A percentile compares a stretch with the other conserved stretches of the same genome.
phyloP scores from a whole-genome alignment of 2,888 invertebrate genomes.

The Patella depressa region DNA sequence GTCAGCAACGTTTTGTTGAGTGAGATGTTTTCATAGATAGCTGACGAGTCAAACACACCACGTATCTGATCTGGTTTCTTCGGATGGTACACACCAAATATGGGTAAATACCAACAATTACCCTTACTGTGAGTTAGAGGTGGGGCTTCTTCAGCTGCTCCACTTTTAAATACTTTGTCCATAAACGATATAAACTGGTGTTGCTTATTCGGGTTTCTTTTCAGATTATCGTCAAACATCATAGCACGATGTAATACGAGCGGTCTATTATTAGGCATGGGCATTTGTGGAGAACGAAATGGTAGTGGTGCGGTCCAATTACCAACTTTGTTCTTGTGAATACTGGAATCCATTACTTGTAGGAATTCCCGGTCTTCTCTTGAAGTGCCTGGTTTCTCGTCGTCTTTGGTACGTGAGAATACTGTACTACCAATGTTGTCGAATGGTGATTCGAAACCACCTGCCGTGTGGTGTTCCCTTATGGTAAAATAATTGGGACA shows the following conservation, averaged over 20 bases:
- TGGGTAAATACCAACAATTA: slow-evolving; percentile 37
- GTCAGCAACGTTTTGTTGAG: slow-evolving; percentile 29
- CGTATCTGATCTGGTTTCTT: slow-evolving; percentile 35
- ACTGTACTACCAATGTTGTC: slow-evolving; percentile 9
- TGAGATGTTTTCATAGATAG: slow-evolving; percentile 27
- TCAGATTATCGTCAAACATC: slow-evolving; percentile 13
- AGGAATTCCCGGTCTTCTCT: slow-evolving; percentile 33
- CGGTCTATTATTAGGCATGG: slow-evolving; percentile 29
- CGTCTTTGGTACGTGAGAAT: slow-evolving; percentile 24
- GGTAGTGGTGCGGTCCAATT: slow-evolving; percentile 31
- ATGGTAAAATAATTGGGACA: slow-evolving; percentile 20
- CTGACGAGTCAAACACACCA: slow-evolving; percentile 36
- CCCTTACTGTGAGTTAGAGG: background rate
- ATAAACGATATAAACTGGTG: slow-evolving; percentile 27
- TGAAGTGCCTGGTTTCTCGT: slow-evolving; percentile 30
- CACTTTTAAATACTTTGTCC: slow-evolving; percentile 25
- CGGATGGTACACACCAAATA: slow-evolving; percentile 36
- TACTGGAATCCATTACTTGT: slow-evolving; percentile 22
- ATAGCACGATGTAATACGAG: slow-evolving; percentile 28
- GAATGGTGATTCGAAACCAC: background rate
- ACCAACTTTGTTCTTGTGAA: slow-evolving; percentile 14
- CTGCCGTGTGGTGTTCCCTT: background rate
- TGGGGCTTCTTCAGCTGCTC: slow-evolving; percentile 38
- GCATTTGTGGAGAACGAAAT: slow-evolving; percentile 14
- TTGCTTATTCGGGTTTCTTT: slow-evolving; percentile 15